A percentile compares a stretch with the other conserved stretches of the same genome.
phyloP scores from a whole-genome alignment of 2,888 invertebrate species.

The Argyresthia albistria region DNA sequence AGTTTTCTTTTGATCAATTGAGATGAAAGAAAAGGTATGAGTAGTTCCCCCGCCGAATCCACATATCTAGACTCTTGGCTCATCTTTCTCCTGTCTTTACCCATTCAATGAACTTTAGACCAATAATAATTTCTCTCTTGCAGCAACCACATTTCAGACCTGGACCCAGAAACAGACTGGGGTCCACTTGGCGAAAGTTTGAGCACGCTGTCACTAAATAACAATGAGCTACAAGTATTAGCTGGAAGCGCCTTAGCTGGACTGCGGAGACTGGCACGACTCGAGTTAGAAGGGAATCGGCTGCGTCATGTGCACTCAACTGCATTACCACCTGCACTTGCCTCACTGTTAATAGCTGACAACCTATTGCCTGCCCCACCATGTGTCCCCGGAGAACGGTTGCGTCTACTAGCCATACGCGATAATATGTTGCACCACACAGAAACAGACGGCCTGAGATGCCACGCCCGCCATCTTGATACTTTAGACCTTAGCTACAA shows the following conservation, averaged over 20 bases:
- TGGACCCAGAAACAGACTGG: constrained; percentile 71
- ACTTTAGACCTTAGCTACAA: constrained; percentile 86
- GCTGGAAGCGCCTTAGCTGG: constrained; percentile 66
- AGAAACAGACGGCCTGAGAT: constrained; percentile 18
- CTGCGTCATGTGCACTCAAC: constrained; percentile 70
- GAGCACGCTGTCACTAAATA: constrained; percentile 81
- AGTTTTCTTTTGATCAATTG: too few species aligned
- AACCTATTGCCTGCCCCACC: constrained; percentile 77
- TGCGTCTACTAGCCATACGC: constrained; percentile 77
- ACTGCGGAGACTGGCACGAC: constrained; percentile 71
- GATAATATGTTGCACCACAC: constrained; percentile 32
- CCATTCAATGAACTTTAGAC: too few species aligned
- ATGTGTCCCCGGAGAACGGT: constrained; percentile 63
- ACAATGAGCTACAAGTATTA: constrained; percentile 77
- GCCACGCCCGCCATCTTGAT: constrained; percentile 71
- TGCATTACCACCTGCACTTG: constrained; percentile 73
- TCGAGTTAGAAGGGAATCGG: constrained; percentile 79
- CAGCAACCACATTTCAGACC: constrained; percentile 78
- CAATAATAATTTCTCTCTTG: constrained; percentile 19
- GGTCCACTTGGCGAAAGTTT: constrained; percentile 79
- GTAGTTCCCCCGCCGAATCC: too few species aligned
- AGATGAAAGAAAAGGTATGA: too few species aligned
- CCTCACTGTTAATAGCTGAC: constrained; percentile 76
- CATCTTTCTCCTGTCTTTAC: too few species aligned
- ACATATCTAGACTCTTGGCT: too few species aligned